Base-by-base conservation (phyloP, 2,113 vertebrate genomes). In the Pedionomus torquatus region DNA sequence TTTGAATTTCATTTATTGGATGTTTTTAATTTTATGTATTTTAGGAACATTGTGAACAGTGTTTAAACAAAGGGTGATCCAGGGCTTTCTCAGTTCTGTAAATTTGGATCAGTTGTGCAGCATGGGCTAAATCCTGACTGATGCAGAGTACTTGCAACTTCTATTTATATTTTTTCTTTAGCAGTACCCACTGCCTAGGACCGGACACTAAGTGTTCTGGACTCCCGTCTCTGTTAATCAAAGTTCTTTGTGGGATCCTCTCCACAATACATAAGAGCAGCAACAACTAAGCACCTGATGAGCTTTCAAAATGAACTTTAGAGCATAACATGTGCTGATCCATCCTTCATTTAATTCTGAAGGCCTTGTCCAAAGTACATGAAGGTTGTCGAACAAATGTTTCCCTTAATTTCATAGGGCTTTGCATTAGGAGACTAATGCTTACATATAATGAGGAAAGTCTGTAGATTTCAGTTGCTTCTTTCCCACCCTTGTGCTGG, bases 1-100 rank as follows among this genome's bases (percentile, higher is more conserved):
- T 97, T 97, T 93, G 83, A 95, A 93, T 98, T 72, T 93, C 37
- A 61, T 98, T 98, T 98, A 66, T 94, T 97, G 95, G 97, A 93
- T 98, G 92, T 97, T 97, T 98, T 97, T 90, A 60, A 92, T 97
- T 96, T 97, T 92, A 46, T 93, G 69, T 95, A 89, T 87, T 48
- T 63, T 95, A 96, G 90, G 88, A 97, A 75, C 78, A n/a, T 93
- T 92, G 82, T 92, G 92, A 95, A 78, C 69, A 91, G 66, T 96
- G 95, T 96, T 96, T 83, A 69, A 93, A 74, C 74, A 95, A 95
- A 95, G 92, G 96, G 94, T 96, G 89, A 95, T 95, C 91, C 89
- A 96, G 94, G 94, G 89, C 79, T 90, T 93, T 93, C 87, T 95
- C 58, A 80, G 16, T 86, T 95, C 41, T 71, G 26, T 77, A 46